Percentiles rank a stretch among this genome's conserved stretches.
phyloP scores from a whole-genome alignment of 2,113 vertebrate species.

The Cyprinus carpio region DNA sequence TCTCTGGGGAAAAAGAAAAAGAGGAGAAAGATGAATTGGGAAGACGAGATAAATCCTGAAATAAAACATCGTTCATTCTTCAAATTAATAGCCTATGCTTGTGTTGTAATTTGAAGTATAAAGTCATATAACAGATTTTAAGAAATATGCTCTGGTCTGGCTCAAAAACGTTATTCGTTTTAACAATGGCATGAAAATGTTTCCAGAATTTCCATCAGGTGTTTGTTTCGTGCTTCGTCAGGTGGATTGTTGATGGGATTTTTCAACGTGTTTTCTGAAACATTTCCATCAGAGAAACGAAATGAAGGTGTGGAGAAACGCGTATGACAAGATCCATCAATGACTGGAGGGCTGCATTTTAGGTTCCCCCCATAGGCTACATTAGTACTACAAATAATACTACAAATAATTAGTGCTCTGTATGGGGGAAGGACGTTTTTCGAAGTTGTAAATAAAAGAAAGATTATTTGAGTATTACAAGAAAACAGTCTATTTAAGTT shows the following conservation, averaged over 20 bases:
- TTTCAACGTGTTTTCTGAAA: neutral
- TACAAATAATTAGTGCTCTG: no score
- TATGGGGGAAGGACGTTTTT: no score
- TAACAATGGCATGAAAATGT: neutral
- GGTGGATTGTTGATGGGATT: no score
- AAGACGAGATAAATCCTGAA: neutral
- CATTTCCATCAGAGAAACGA: no score
- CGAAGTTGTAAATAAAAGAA: no score
- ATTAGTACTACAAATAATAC: no score
- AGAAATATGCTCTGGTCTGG: neutral
- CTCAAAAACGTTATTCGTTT: neutral
- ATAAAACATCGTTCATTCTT: neutral
- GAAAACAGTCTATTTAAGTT: no score
- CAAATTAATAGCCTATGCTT: neutral
- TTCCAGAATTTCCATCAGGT: neutral
- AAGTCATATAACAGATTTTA: neutral
- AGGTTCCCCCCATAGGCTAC: neutral
- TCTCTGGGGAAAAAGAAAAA: conserved; percentile 7
- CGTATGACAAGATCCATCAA: neutral
- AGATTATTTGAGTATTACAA: no score
- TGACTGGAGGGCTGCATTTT: neutral
- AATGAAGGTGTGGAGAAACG: no score
- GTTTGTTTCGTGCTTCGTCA: no score
- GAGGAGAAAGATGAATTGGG: neutral
- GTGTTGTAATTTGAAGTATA: neutral